phyloP scores from a whole-genome alignment of 2,113 vertebrate species.

The Xiphophorus hellerii region DNA sequence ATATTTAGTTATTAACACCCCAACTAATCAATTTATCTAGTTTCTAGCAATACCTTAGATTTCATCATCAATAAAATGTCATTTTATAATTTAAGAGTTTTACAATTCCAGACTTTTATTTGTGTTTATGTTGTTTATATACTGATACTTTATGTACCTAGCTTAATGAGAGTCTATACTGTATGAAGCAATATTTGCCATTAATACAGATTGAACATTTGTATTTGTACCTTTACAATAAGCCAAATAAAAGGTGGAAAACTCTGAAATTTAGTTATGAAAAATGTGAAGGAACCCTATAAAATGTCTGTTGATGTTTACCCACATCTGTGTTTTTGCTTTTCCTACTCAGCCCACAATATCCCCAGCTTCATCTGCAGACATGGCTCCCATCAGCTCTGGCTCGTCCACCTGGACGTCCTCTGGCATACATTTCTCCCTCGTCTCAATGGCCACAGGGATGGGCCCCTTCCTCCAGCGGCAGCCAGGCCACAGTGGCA shows the following conservation, averaged over 20 bases:
- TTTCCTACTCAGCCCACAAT: conserved; percentile 86
- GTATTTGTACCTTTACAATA: not conserved
- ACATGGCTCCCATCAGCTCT: conserved; percentile 99
- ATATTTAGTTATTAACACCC: too few relatives aligned
- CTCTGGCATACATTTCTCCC: conserved; percentile 96
- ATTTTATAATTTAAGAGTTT: too few relatives aligned
- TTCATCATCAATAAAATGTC: too few relatives aligned
- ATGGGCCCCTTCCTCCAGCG: conserved; percentile 97
- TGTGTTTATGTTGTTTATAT: too few relatives aligned
- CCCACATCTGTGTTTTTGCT: not conserved
- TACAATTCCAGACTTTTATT: too few relatives aligned
- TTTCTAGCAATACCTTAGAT: too few relatives aligned
- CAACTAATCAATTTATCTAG: too few relatives aligned
- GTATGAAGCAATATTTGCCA: not conserved
- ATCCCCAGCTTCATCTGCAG: conserved; percentile 94
- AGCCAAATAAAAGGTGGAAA: not conserved
- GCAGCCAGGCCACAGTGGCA: conserved; percentile 94
- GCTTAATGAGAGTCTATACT: not conserved
- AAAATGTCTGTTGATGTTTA: conserved; percentile 2
- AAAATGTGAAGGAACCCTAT: not conserved
- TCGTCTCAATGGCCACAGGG: conserved; percentile 97
- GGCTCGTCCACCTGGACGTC: conserved; percentile 99
- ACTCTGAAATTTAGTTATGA: not conserved
- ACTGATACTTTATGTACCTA: too few relatives aligned
- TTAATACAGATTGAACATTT: not conserved